Evolutionary conservation across 2,113 vertebrate genomes (phyloP).

Genomic region (Gallinago paraguaiae): DNA sequence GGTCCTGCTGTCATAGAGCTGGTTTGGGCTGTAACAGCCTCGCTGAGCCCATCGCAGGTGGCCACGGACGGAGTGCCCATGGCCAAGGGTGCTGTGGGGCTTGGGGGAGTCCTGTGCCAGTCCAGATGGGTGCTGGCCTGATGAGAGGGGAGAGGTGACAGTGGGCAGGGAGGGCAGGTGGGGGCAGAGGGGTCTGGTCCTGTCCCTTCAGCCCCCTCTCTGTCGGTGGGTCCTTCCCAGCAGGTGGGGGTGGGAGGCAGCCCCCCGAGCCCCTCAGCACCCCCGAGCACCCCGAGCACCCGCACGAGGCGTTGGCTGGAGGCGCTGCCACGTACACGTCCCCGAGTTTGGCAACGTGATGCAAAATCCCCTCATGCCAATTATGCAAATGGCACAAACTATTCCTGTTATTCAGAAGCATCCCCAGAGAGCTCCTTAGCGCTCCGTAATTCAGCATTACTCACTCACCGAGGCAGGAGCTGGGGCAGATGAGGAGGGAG

Average conservation of each 20-base stretch:
- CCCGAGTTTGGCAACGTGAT: not conserved
- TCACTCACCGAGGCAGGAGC: not conserved
- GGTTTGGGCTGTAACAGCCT: not conserved
- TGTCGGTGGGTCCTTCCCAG: too few species aligned
- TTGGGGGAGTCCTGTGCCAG: not conserved
- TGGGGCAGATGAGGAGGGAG: not conserved
- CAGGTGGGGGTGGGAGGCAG: not conserved
- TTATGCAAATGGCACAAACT: slow-evolving; percentile 46
- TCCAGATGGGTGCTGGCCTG: fast-evolving
- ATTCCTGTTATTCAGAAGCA: slow-evolving; percentile 30
- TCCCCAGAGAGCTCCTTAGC: slow-evolving; percentile 46
- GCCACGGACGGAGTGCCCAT: fast-evolving
- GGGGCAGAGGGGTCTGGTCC: fast-evolving
- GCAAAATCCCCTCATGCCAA: slow-evolving; percentile 30
- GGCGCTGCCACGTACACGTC: not conserved
- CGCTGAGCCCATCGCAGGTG: fast-evolving
- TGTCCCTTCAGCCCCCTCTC: not conserved
- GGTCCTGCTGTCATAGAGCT: fast-evolving
- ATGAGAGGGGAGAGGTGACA: not conserved
- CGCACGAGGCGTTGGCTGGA: fast-evolving
- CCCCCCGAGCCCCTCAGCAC: not conserved
- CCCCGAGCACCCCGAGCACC: not conserved
- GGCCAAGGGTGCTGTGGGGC: not conserved
- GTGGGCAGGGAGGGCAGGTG: not conserved
- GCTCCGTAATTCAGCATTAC: slow-evolving; percentile 10